These are phyloP conservation scores for Gobio occitaniae DNA, from an alignment of 2,797 vertebrate genomes.

Conservation along the genomic window DNA sequence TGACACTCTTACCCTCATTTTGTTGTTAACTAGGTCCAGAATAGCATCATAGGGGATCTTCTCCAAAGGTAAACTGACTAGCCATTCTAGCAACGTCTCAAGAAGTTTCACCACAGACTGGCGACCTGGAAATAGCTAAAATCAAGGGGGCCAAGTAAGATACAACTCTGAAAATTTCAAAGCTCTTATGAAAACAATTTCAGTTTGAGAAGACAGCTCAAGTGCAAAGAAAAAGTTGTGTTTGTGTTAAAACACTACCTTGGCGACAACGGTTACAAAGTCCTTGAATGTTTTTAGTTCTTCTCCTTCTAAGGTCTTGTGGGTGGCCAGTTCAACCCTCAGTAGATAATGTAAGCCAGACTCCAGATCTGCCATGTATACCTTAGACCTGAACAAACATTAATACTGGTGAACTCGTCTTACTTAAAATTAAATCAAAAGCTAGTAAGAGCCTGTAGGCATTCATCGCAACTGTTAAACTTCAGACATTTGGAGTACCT, in stretches of 20 bases:
- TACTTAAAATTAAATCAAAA: not conserved
- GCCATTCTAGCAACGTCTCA: constrained; percentile 93
- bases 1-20: constrained; percentile 87
- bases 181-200: not conserved
- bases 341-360: constrained; percentile 92
- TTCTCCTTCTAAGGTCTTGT: constrained; percentile 83
- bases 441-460: not conserved
- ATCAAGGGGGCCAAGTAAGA: constrained; percentile 26
- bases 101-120: constrained; percentile 88
- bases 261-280: constrained; percentile 86
- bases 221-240: constrained; percentile 4
- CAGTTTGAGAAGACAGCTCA: not conserved
- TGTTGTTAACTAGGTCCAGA: constrained; percentile 96
- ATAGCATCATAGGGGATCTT: constrained; percentile 91
- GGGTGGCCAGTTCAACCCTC: constrained; percentile 89
- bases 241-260: constrained; percentile 76
- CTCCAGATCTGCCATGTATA: constrained; percentile 92
- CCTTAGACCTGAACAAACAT: constrained; percentile 77
- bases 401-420: not conserved
- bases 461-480: not conserved
- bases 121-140: constrained; percentile 86
- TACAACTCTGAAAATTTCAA: not conserved
- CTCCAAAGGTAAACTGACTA: constrained; percentile 89
- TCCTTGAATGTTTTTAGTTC: constrained; percentile 89
- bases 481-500: not conserved